Percentiles rank a stretch among this genome's conserved stretches.
These are phyloP conservation scores for Ceratosolen fusciceps DNA, from an alignment of 1,140 invertebrate species.

Conservation along the genomic window DNA sequence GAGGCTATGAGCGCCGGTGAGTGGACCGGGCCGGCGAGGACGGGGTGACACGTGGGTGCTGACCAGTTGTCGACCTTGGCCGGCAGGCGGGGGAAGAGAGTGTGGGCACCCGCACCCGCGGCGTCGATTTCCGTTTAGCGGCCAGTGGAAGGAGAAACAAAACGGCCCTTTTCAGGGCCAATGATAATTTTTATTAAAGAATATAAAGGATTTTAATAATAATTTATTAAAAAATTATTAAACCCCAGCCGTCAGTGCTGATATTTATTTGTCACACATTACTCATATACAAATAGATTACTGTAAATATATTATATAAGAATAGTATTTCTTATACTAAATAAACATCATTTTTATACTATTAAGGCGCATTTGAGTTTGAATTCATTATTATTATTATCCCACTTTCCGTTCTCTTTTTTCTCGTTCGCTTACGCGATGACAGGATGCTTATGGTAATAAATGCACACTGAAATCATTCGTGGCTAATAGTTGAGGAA, in stretches of 20 bases:
- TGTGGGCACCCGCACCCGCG: too few relatives aligned
- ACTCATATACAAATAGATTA: conserved; percentile 18
- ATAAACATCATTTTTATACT: conserved; percentile 44
- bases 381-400: too few relatives aligned
- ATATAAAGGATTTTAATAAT: too few relatives aligned
- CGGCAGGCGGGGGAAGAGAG: too few relatives aligned
- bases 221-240: too few relatives aligned
- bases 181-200: conserved; percentile 41
- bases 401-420: too few relatives aligned
- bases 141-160: background rate
- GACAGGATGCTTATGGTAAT: too few relatives aligned
- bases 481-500: too few relatives aligned
- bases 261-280: conserved; percentile 32
- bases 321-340: conserved; percentile 21
- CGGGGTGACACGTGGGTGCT: background rate
- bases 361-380: too few relatives aligned
- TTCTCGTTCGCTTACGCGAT: too few relatives aligned
- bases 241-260: background rate
- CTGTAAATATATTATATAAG: conserved; percentile 33
- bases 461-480: too few relatives aligned
- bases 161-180: conserved; percentile 51
- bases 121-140: background rate
- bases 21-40: background rate
- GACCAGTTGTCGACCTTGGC: background rate
- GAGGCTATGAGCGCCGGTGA: background rate